Conservation (phyloP, 37 sponge, comb jelly and placozoan species). For the Lycopodina hypogea region DNA sequence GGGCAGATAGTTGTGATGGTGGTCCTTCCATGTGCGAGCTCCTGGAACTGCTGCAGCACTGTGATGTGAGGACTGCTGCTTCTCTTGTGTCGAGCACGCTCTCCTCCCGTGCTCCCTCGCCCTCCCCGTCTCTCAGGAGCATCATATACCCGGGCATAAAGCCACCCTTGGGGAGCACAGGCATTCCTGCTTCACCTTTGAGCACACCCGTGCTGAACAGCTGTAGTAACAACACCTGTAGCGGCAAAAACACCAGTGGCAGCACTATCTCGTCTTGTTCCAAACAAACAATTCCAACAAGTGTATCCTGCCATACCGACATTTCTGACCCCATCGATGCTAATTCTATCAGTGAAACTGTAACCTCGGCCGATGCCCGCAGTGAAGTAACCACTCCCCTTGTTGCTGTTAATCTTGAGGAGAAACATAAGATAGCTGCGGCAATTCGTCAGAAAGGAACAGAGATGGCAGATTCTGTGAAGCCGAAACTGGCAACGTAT, state of each 20-base stretch:
- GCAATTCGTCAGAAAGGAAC: no score
- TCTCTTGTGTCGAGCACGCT: slow-evolving; percentile 75
- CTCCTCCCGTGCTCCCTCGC: slow-evolving; percentile 83
- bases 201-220: slow-evolving; percentile 9
- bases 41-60: slow-evolving; percentile 80
- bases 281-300: background rate
- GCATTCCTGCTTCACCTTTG: slow-evolving; percentile 42
- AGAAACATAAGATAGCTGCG: no score
- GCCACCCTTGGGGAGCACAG: background rate
- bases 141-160: slow-evolving; percentile 58
- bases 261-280: background rate
- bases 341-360: background rate
- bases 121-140: slow-evolving; percentile 78
- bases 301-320: background rate
- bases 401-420: no score
- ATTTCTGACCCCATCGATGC: slow-evolving; percentile 5
- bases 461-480: no score
- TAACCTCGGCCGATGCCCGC: no score
- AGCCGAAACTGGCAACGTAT: no score
- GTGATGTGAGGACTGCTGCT: slow-evolving; percentile 62
- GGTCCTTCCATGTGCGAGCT: slow-evolving; percentile 82
- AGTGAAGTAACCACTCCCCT: no score
- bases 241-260: background rate
- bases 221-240: background rate
- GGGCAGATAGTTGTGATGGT: slow-evolving; percentile 24